Conservation (phyloP, 2,888 invertebrate species). For the Reticulitermes lucifugus region DNA sequence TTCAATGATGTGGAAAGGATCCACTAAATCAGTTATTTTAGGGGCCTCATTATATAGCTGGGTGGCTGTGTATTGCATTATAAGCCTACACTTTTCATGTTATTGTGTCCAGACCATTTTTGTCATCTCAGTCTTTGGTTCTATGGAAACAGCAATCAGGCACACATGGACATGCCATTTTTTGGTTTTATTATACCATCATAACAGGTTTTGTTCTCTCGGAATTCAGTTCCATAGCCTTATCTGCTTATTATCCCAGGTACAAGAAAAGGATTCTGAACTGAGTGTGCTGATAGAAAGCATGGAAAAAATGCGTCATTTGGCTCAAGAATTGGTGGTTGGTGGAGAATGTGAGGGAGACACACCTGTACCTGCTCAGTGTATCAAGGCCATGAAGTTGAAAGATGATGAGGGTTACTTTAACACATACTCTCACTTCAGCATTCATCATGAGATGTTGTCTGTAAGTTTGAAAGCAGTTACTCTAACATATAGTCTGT, state of each 20-base stretch:
- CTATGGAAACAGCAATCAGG: too few relatives aligned
- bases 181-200: too few relatives aligned
- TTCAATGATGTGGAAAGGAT: too few relatives aligned
- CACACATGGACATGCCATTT: too few relatives aligned
- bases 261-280: slow-evolving; percentile 61
- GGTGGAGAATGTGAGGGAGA: slow-evolving; percentile 63
- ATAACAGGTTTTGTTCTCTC: too few relatives aligned
- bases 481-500: not conserved
- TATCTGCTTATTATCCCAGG: slow-evolving; percentile 31
- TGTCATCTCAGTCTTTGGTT: too few relatives aligned
- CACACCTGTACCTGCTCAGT: slow-evolving; percentile 57
- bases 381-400: slow-evolving; percentile 66
- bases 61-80: too few relatives aligned
- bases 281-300: slow-evolving; percentile 72
- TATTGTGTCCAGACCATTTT: too few relatives aligned
- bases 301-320: slow-evolving; percentile 71
- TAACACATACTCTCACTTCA: slow-evolving; percentile 66
- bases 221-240: too few relatives aligned
- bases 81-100: too few relatives aligned
- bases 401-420: slow-evolving; percentile 75
- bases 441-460: slow-evolving; percentile 91
- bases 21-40: too few relatives aligned
- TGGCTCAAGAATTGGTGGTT: slow-evolving; percentile 70
- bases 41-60: too few relatives aligned
- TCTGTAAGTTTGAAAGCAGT: slow-evolving; percentile 68